phyloP scores from a whole-genome alignment of 2,797 vertebrate genomes.

The Sphenodon punctatus region DNA sequence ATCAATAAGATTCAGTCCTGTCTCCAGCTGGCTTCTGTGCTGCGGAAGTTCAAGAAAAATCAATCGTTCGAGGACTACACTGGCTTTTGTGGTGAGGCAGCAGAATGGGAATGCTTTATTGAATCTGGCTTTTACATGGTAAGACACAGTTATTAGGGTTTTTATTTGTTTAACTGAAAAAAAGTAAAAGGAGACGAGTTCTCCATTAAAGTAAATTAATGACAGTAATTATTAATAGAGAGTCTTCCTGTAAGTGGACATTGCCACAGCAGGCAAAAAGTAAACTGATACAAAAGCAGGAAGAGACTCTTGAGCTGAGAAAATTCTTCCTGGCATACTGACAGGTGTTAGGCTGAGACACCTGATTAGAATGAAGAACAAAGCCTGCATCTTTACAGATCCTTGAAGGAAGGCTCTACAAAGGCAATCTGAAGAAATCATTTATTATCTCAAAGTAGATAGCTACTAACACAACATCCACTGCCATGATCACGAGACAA shows the following conservation, averaged over 20 bases:
- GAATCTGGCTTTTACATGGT: neutral
- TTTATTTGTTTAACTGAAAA: neutral
- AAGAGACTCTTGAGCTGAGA: neutral
- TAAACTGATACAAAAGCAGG: neutral
- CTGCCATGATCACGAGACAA: slow-evolving; percentile 2
- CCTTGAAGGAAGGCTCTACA: neutral
- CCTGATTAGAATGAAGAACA: neutral
- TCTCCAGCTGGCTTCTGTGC: neutral
- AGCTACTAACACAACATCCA: slow-evolving; percentile 7
- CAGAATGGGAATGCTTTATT: neutral
- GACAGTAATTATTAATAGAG: neutral
- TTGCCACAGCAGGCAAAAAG: neutral
- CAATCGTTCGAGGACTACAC: neutral
- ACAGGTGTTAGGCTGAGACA: neutral
- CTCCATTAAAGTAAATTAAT: neutral
- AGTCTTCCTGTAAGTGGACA: neutral
- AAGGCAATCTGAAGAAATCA: slow-evolving; percentile 14
- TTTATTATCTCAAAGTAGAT: slow-evolving; percentile 9
- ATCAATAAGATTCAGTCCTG: neutral
- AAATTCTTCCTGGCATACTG: neutral
- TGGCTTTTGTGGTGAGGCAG: neutral
- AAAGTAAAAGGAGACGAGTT: neutral
- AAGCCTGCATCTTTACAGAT: neutral
- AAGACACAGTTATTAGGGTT: neutral
- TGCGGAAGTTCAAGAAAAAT: neutral